Conservation (phyloP, 2,888 invertebrate genomes). For the Nymphalis polychloros region DNA sequence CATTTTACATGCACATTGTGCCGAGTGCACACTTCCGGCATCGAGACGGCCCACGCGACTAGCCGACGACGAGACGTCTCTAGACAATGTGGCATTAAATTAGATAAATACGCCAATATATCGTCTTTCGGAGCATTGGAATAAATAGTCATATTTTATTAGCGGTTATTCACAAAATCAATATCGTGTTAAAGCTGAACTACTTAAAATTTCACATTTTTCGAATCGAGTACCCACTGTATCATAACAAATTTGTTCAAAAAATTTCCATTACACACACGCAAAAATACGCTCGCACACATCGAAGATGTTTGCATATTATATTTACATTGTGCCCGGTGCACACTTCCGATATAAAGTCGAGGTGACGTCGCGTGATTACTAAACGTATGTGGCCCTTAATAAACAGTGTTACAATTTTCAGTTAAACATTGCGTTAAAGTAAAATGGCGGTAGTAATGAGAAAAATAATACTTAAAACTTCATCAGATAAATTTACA, state of each 20-base stretch:
- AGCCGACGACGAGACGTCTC: slow-evolving; percentile 35
- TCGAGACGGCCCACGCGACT: slow-evolving; percentile 39
- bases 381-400: slow-evolving; percentile 11
- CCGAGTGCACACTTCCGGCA: slow-evolving; percentile 61
- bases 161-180: slow-evolving; percentile 39
- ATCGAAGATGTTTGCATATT: slow-evolving; percentile 57
- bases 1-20: slow-evolving; percentile 59
- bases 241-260: too few species aligned
- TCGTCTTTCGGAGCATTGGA: slow-evolving; percentile 33
- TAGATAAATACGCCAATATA: slow-evolving; percentile 40
- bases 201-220: not conserved
- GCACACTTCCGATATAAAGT: slow-evolving; percentile 44
- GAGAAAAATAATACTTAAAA: too few species aligned
- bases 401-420: not conserved
- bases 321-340: slow-evolving; percentile 54
- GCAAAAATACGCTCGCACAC: not conserved
- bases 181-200: not conserved
- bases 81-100: slow-evolving; percentile 42
- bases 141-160: slow-evolving; percentile 47
- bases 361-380: slow-evolving; percentile 14
- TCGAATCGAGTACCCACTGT: not conserved
- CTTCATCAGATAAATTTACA: too few species aligned
- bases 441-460: too few species aligned
- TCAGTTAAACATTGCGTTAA: not conserved
- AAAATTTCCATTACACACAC: not conserved